These are phyloP conservation scores for Gortyna flavago DNA, from an alignment of 2,888 invertebrate genomes.

Conservation along the genomic window DNA sequence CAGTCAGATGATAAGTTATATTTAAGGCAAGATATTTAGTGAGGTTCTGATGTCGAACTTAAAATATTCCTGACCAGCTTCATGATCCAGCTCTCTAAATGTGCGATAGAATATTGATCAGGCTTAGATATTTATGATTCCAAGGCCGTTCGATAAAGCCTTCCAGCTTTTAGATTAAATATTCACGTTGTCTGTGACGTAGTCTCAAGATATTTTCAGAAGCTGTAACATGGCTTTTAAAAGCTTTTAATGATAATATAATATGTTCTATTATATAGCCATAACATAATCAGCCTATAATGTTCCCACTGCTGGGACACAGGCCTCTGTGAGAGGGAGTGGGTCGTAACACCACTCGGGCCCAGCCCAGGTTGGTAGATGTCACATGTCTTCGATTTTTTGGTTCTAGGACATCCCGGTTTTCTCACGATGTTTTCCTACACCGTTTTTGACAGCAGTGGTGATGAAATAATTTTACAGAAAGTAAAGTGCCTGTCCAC, in stretches of 20 bases:
- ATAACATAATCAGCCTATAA: no score
- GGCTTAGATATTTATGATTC: not conserved
- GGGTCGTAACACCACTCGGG: no score
- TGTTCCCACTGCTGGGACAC: no score
- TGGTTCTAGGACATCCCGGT: no score
- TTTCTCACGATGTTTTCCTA: no score
- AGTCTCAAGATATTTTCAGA: not conserved
- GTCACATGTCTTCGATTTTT: no score
- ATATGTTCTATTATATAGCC: no score
- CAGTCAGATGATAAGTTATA: not conserved
- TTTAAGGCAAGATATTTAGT: not conserved
- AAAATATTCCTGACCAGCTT: conserved; percentile 13
- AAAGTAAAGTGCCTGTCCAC: no score
- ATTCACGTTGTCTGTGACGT: conserved; percentile 12
- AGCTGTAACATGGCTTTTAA: not conserved
- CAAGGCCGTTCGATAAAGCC: conserved; percentile 15
- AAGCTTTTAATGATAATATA: not conserved
- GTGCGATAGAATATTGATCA: conserved; percentile 36
- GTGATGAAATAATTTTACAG: no score
- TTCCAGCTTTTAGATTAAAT: conserved; percentile 13
- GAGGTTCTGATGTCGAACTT: not conserved
- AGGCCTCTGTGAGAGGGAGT: no score
- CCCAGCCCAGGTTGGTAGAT: no score
- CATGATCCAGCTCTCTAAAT: not conserved
- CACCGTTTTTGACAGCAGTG: no score